A percentile compares a stretch with the other conserved stretches of the same genome.
phyloP scores from a whole-genome alignment of 2,797 vertebrate genomes.

The Trematocara caparti region DNA sequence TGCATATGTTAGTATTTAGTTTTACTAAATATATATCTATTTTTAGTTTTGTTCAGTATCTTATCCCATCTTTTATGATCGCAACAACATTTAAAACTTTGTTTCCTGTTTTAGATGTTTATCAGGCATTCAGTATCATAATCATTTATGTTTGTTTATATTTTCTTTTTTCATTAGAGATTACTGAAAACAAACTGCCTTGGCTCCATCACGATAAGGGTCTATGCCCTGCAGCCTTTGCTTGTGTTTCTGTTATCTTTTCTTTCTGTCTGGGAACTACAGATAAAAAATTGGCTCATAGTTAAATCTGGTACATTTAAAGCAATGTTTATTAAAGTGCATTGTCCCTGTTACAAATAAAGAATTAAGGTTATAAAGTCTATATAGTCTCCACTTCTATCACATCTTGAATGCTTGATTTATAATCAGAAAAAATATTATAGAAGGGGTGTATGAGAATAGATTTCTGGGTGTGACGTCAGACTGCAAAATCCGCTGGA shows the following conservation, averaged over 20 bases:
- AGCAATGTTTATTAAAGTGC: background rate
- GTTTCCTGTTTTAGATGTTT: background rate
- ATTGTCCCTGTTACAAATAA: background rate
- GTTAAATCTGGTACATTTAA: background rate
- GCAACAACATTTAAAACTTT: background rate
- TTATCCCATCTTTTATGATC: background rate
- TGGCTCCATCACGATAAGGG: background rate
- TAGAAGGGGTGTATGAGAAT: background rate
- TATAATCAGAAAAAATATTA: background rate
- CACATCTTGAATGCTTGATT: background rate
- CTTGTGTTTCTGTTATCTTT: background rate
- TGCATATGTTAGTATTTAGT: background rate
- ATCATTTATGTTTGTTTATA: background rate
- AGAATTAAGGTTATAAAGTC: background rate
- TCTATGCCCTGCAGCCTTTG: background rate
- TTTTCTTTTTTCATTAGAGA: background rate
- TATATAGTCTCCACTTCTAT: background rate
- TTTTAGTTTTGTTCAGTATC: background rate
- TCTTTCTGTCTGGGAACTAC: background rate
- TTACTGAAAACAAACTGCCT: background rate
- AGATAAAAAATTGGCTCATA: background rate
- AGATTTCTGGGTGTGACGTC: background rate
- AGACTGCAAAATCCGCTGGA: background rate
- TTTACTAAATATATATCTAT: background rate
- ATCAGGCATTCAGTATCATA: background rate